Conservation (phyloP, 2,888 invertebrate genomes). For the Eupithecia centaureata region DNA sequence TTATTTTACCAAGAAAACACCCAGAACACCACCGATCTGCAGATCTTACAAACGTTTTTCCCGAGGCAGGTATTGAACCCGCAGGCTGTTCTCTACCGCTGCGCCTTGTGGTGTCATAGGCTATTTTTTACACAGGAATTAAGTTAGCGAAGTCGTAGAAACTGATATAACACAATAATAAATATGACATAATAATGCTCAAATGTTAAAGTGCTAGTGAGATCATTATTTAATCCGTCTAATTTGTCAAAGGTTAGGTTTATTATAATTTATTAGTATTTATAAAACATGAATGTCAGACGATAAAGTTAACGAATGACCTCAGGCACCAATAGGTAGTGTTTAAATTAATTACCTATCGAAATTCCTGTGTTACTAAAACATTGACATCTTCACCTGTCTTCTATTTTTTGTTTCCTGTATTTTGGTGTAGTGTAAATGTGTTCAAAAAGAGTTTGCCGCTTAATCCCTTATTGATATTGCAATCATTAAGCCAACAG, state of each 20-base stretch:
- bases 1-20: too few relatives aligned
- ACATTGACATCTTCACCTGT: background rate
- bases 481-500: too few relatives aligned
- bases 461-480: background rate
- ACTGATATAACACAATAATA: background rate
- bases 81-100: too few relatives aligned
- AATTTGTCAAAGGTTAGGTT: constrained; percentile 10
- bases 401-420: background rate
- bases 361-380: background rate
- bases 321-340: background rate
- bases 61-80: too few relatives aligned
- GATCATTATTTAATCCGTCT: constrained; percentile 17
- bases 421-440: background rate
- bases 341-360: background rate
- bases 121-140: background rate
- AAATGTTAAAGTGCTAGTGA: background rate
- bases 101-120: too few relatives aligned
- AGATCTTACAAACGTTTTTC: too few relatives aligned
- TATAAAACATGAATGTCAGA: constrained; percentile 1
- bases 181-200: constrained; percentile 10
- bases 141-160: background rate
- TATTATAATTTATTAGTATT: constrained; percentile 7
- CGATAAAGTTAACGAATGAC: background rate
- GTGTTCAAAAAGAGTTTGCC: background rate
- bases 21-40: too few relatives aligned